Conservation (phyloP, 2,797 vertebrate genomes). For the Champsocephalus gunnari region DNA sequence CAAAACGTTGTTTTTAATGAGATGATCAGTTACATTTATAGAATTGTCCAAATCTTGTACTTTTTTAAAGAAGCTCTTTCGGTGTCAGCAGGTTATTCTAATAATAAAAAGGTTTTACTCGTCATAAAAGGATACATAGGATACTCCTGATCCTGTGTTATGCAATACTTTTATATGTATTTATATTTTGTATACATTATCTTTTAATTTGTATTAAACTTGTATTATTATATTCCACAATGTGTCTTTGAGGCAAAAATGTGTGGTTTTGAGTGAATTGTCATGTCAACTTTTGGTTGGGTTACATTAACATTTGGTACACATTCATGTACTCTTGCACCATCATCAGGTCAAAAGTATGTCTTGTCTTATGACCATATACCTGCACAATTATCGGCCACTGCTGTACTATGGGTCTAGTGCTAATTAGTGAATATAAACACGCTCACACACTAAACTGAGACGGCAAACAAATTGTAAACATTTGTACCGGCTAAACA, state of each 20-base stretch:
- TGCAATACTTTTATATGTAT: not conserved
- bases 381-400: too few species aligned
- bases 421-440: too few species aligned
- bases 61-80: not conserved
- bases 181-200: not conserved
- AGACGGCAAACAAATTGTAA: too few species aligned
- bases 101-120: not conserved
- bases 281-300: not conserved
- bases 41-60: not conserved
- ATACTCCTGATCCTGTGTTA: not conserved
- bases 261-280: not conserved
- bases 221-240: not conserved
- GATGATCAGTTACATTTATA: not conserved
- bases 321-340: not conserved
- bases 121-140: too few species aligned
- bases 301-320: not conserved
- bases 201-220: not conserved
- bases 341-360: not conserved
- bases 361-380: not conserved
- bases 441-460: too few species aligned
- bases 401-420: too few species aligned
- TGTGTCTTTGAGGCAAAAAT: constrained; percentile 1
- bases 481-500: too few species aligned
- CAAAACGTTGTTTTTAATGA: not conserved
- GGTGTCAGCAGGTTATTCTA: not conserved